Percentiles rank a stretch among this genome's conserved stretches.
Conservation (phyloP, 2,113 vertebrate genomes). For the Ctenomys sociabilis region DNA sequence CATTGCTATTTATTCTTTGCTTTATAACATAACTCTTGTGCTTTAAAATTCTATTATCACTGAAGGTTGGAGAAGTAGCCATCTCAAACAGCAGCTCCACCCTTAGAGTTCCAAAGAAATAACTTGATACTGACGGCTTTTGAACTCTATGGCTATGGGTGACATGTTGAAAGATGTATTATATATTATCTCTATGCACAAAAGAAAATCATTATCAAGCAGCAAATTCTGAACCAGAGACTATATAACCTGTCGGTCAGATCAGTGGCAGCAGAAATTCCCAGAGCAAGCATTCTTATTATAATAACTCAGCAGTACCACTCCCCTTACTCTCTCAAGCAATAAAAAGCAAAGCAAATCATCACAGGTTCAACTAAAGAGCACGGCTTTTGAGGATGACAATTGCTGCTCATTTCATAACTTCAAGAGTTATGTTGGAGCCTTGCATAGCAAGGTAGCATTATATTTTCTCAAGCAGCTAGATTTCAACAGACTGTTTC, state of each 20-base stretch:
- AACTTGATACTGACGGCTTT: constrained; percentile 54
- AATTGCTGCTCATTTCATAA: constrained; percentile 34
- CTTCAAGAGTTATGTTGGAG: background rate
- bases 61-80: background rate
- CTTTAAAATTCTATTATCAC: constrained; percentile 53
- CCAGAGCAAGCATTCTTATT: constrained; percentile 64
- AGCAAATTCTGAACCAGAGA: constrained; percentile 50
- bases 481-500: constrained; percentile 39
- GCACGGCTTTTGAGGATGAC: constrained; percentile 44
- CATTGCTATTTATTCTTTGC: background rate
- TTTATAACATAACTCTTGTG: constrained; percentile 12
- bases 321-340: constrained; percentile 15
- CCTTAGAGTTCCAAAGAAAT: constrained; percentile 49
- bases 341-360: constrained; percentile 65
- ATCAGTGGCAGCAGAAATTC: constrained; percentile 35
- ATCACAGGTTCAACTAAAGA: constrained; percentile 66
- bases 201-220: constrained; percentile 69
- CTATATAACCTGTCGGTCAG: background rate
- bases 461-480: background rate
- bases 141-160: background rate
- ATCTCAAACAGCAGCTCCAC: background rate
- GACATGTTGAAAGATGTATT: constrained; percentile 42
- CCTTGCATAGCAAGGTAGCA: background rate
- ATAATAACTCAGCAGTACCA: constrained; percentile 14
- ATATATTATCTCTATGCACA: constrained; percentile 58